Percentiles rank a stretch among this genome's conserved stretches.
Evolutionary conservation across 2,797 vertebrate genomes (phyloP).

Genomic region (Acipenser oxyrinchus): DNA sequence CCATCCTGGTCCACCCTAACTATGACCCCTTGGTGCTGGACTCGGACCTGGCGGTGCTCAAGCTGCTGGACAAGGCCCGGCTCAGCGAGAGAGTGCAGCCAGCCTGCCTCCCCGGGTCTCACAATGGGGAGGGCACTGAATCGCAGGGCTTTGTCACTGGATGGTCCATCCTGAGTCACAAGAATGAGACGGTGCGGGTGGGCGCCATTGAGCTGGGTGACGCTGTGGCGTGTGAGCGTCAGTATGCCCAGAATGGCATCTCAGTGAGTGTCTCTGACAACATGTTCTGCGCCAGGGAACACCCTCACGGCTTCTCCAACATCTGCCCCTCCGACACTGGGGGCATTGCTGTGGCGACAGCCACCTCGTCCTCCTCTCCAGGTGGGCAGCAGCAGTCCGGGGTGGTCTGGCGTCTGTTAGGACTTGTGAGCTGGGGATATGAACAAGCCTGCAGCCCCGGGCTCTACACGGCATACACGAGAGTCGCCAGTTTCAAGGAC

Average conservation of each 20-base stretch:
- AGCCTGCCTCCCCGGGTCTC: conserved; percentile 70
- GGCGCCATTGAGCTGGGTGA: conserved; percentile 76
- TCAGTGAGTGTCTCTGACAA: conserved; percentile 87
- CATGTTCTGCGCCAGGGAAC: conserved; percentile 85
- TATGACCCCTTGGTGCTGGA: conserved; percentile 90
- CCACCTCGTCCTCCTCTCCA: conserved; percentile 43
- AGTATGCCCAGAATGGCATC: conserved; percentile 78
- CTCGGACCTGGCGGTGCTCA: conserved; percentile 81
- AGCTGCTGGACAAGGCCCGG: conserved; percentile 86
- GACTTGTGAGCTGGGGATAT: conserved; percentile 92
- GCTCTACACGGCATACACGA: conserved; percentile 87
- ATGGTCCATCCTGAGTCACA: conserved; percentile 72
- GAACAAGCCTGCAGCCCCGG: conserved; percentile 80
- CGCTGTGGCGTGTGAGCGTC: conserved; percentile 81
- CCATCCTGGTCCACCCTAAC: conserved; percentile 78
- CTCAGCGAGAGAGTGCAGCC: conserved; percentile 79
- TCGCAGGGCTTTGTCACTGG: conserved; percentile 69
- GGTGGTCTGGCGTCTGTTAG: conserved; percentile 77
- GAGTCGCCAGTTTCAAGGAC: conserved; percentile 79
- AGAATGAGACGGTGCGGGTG: conserved; percentile 71
- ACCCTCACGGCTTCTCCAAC: conserved; percentile 60
- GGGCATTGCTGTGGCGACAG: conserved; percentile 74
- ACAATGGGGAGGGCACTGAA: conserved; percentile 42
- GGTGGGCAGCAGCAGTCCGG: conserved; percentile 34
- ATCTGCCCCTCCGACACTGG: conserved; percentile 93